Base-by-base conservation (phyloP, 2,113 vertebrate genomes). In the Plecturocebus donacophilus region DNA sequence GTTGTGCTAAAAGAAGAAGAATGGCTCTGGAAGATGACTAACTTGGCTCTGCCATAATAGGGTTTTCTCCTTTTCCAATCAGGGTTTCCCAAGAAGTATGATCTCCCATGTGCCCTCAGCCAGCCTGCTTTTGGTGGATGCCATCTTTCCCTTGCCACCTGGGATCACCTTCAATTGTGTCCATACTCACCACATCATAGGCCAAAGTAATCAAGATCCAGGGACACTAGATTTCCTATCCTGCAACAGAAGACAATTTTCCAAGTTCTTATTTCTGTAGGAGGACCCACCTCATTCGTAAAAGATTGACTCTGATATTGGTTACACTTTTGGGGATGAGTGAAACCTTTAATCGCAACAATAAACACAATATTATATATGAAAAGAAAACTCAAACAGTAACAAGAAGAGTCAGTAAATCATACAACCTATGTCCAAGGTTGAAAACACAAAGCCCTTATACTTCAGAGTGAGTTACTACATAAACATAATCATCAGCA, bases 361-460 rank as follows among this genome's bases (percentile, higher is more conserved):
- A 70, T 17, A 56, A 87, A 25, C 27, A 84, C 40, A 83, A 66
- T 21, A 79, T 61, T 86, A 73, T 20, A 64, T 30, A n/a, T 7
- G 32, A 21, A 80, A 80, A 21, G 90, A 76, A 96, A 56, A 25
- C 8, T 66, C 8, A 75, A 84, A 70, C 6, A 58, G 35, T 40
- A 94, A 58, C 38, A 87, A 80, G 35, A 92, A 92, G 20, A 83
- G 6, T 90, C 35, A 8, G 8, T 27, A 61, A 42, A 58, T 79
- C 17, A 40, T 40, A 87, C 25, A 52, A 64, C 70, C 25, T 68
- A 47, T 21, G 40, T 42, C 20, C 81, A 76, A 76, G 14, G 21
- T 42, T 83, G n/a, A 89, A 94, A 91, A 54, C 68, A 89, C 66
- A 95, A 94, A 94, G 30, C 19, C 13, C 17, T 76, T 66, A 17